Base-by-base conservation (phyloP, 2,113 vertebrate species). In the Cottus gobio region DNA sequence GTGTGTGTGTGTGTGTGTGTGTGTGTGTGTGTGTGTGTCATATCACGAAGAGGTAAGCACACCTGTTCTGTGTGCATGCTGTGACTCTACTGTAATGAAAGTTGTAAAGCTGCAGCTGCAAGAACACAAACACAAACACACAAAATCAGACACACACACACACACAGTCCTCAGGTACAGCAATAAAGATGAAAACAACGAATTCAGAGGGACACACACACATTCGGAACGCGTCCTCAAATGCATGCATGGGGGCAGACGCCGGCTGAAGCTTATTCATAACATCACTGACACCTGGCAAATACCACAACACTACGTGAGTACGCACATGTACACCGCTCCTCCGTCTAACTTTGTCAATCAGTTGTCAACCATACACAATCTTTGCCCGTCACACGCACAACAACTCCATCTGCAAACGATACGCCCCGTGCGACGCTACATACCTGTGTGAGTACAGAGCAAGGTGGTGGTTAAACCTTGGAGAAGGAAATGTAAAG, bases 261-360 rank as follows among this genome's bases (percentile, higher is more conserved):
- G 36, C 74, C 34, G 48, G 50, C 79, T 52, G 50, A 48, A 65
- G 64, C 58, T 4, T 58, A 90, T 93, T 92, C 92, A 93, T 91
- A 67, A 88, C 87, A 82, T 92, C 84, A 13, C 86, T 70, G 85
- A 93, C 86, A 91, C 79, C 80, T 89, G 92, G 84, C 71, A 93
- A 93, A 94, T 95, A 92, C 93, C 89, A 89, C 93, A 85, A 93
- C 94, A 93, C 75, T 67, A 16, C 86, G 90, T 42, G 64, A 93
- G 87, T 80, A 87, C 61, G 73, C 84, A 84, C 73, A 56, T 58
- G 71, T 48, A 68, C 84, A 70, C 63, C 20, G 6, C 75, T 78
- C 75, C 73, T 58, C 74, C 46, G 57, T 61, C 37, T 52, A 63
- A 74, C 77, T 69, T 44, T 79, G 83, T 84, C 69, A 61, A 50